These are phyloP conservation scores for Tursiops truncatus DNA, from an alignment of 2,113 vertebrate genomes.

Conservation along the genomic window DNA sequence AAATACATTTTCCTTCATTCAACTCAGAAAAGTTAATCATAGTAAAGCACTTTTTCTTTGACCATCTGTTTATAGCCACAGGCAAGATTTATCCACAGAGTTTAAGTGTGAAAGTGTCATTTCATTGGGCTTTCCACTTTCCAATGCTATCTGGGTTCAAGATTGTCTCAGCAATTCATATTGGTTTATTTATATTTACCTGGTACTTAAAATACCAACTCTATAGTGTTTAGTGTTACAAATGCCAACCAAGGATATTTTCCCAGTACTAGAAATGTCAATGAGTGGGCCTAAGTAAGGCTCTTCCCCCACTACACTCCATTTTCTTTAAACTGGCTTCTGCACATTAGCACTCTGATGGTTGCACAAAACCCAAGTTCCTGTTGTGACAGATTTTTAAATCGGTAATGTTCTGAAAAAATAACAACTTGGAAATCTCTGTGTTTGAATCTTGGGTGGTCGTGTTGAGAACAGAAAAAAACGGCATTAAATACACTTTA, in stretches of 20 bases:
- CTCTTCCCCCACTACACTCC: slow-evolving; percentile 66
- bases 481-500: slow-evolving; percentile 77
- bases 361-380: slow-evolving; percentile 68
- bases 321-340: slow-evolving; percentile 53
- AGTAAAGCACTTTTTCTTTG: slow-evolving; percentile 83
- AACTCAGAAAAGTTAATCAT: slow-evolving; percentile 78
- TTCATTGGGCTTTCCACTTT: slow-evolving; percentile 74
- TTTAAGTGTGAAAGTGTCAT: slow-evolving; percentile 77
- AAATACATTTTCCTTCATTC: slow-evolving; percentile 80
- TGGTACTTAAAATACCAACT: slow-evolving; percentile 52
- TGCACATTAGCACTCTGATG: slow-evolving; percentile 52
- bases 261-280: slow-evolving; percentile 63
- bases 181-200: slow-evolving; percentile 70
- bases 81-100: slow-evolving; percentile 83
- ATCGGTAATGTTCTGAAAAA: slow-evolving; percentile 72
- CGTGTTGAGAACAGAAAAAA: slow-evolving; percentile 77
- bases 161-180: slow-evolving; percentile 85
- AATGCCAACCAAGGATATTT: slow-evolving; percentile 49
- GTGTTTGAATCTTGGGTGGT: slow-evolving; percentile 73
- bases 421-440: slow-evolving; percentile 80
- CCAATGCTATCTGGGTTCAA: slow-evolving; percentile 63
- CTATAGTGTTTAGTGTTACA: slow-evolving; percentile 59
- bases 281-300: slow-evolving; percentile 57
- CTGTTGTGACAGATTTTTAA: slow-evolving; percentile 70
- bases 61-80: slow-evolving; percentile 81